Conservation (phyloP, 2,113 vertebrate species). For the Tachysurus vachellii region DNA sequence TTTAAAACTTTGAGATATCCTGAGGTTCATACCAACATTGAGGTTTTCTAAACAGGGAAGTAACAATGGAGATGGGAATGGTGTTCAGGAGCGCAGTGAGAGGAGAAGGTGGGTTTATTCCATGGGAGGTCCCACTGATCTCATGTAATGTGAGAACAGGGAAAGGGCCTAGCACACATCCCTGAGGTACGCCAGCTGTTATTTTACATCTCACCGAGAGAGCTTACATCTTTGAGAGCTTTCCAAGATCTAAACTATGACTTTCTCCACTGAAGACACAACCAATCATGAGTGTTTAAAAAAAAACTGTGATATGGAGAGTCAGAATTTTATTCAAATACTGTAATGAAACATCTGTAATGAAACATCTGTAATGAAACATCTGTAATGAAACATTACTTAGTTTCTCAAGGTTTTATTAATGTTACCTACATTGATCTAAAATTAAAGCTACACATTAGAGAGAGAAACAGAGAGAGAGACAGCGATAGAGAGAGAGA, state of each 20-base stretch:
- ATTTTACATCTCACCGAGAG: background rate
- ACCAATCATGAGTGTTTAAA: background rate
- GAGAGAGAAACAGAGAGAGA: constrained; percentile 1
- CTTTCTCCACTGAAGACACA: background rate
- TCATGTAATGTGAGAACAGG: background rate
- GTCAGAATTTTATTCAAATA: too few species aligned
- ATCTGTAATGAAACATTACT: too few species aligned
- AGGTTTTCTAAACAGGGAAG: background rate
- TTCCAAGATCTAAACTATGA: background rate
- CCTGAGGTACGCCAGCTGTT: background rate
- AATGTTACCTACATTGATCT: background rate
- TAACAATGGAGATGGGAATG: background rate
- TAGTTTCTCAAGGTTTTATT: background rate
- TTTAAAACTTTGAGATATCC: background rate
- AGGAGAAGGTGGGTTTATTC: background rate
- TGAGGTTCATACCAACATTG: background rate
- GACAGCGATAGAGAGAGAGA: too few species aligned
- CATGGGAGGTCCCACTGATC: background rate
- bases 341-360: too few species aligned
- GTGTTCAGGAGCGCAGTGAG: background rate
- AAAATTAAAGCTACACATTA: background rate
- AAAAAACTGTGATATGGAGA: background rate
- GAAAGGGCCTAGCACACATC: background rate
- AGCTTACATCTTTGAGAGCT: background rate
- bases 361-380: too few species aligned